Conservation (phyloP, 2,113 vertebrate genomes). For the Dicerorhinus sumatrensis region DNA sequence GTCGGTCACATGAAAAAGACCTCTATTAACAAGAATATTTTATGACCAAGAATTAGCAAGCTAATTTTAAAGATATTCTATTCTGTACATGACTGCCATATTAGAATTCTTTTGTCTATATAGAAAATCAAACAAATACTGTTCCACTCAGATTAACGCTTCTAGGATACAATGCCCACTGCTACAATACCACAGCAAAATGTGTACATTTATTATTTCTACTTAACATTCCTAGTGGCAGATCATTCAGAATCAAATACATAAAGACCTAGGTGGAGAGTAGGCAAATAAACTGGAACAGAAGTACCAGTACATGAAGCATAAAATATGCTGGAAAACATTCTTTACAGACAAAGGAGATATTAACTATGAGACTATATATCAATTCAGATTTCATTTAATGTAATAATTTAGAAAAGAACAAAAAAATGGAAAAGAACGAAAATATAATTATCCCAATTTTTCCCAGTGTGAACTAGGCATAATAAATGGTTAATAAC, state of each 20-base stretch:
- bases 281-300: background rate
- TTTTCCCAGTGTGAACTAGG: background rate
- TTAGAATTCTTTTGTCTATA: background rate
- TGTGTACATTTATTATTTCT: background rate
- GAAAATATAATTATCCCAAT: background rate
- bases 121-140: background rate
- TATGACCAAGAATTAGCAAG: conserved; percentile 27
- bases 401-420: background rate
- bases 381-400: conserved; percentile 24
- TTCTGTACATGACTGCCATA: background rate
- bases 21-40: background rate
- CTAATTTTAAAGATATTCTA: background rate
- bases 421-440: background rate
- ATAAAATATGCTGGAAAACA: background rate
- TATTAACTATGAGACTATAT: background rate
- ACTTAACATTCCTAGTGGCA: background rate
- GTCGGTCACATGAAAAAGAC: conserved; percentile 27
- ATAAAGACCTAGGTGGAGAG: background rate
- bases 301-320: background rate
- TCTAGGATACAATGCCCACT: background rate
- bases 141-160: background rate
- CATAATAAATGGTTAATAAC: background rate
- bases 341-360: background rate
- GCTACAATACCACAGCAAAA: background rate
- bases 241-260: background rate